Base-by-base conservation (phyloP, 1,140 invertebrate species). In the Macrobrachium nipponense region DNA sequence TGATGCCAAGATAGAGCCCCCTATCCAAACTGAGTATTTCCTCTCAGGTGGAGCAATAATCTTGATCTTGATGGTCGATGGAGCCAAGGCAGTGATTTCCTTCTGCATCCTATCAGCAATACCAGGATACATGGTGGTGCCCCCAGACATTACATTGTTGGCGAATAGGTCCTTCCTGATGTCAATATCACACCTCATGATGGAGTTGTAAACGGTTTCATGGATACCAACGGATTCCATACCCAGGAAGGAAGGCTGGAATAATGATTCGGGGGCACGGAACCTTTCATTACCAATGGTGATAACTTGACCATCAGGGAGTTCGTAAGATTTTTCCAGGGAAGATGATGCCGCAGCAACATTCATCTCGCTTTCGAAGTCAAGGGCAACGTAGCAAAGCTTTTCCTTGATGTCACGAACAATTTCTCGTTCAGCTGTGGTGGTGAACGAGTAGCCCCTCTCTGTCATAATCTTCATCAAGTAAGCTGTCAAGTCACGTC, bases 1-100 rank as follows among this genome's bases (percentile, higher is more conserved):
- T 68, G 96, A 96, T 87, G 96, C 95, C 89, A 96, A 91, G 93
- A 96, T 96, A 92, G 95, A 96, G n/a, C 79, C 79, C n/a, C 95
- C 95, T 93, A 96, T 96, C 96, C 96, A 97, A 91, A 97, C 96
- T 92, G 96, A 97, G 93, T 97, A 97, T 91, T 97, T 97, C 92
- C 96, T 95, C 91, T 97, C 96, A 86, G 96, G 96, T 89, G 95
- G 96, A 91, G 96, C 96, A 91, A 97, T 97, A 94, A 97, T 97
- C 94, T 97, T 97, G 94, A 97, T 97, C 92, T 97, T 97, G 94
- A 96, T 96, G 78, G 95, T 96, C 59, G 93, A 93, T 82, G 96
- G 96, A 87, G 96, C 96, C 79, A 97, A 92, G 59, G 95, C 94
- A 87, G 96, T 96, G 92, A 97, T 97, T 92, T 97, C 96, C 90